Conservation (phyloP, 1,140 invertebrate genomes). For the Drosophila virilis region DNA sequence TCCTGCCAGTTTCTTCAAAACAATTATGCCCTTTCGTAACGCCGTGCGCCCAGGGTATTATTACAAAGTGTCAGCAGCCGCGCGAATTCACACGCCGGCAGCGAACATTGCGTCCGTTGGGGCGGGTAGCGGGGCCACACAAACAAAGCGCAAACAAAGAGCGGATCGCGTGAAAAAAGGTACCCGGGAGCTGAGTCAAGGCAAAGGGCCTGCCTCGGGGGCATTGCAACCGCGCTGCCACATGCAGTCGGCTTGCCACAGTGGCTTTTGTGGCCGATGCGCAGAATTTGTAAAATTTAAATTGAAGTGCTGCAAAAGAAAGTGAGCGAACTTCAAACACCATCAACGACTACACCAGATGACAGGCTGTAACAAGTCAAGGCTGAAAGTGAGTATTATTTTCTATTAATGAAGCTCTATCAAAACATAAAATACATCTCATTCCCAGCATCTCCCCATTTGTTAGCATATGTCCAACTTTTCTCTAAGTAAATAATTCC, state of each 20-base stretch:
- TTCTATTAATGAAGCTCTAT: background rate
- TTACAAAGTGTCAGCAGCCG: conserved; percentile 73
- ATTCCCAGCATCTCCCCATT: too few species aligned
- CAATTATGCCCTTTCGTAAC: background rate
- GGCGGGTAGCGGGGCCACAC: conserved; percentile 27
- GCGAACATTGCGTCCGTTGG: conserved; percentile 19
- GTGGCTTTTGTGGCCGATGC: conserved; percentile 45
- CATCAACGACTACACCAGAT: conserved; percentile 8
- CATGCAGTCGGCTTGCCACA: conserved; percentile 40
- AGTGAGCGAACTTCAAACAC: conserved; percentile 5
- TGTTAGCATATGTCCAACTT: too few species aligned
- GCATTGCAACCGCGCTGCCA: conserved; percentile 13
- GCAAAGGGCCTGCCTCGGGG: conserved; percentile 42
- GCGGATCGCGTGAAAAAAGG: conserved; percentile 73
- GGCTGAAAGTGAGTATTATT: conserved; percentile 3
- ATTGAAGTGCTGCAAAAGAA: conserved; percentile 55
- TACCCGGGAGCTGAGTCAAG: conserved; percentile 46
- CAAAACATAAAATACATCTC: too few species aligned
- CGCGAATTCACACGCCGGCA: conserved; percentile 67
- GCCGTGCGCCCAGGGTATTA: conserved; percentile 11
- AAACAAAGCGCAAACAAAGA: conserved; percentile 77
- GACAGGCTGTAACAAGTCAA: conserved; percentile 11
- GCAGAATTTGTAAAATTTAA: conserved; percentile 73
- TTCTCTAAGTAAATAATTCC: too few species aligned
- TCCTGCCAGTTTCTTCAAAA: background rate